These are phyloP conservation scores for Tillus elongatus DNA, from an alignment of 2,888 invertebrate species.

Conservation along the genomic window DNA sequence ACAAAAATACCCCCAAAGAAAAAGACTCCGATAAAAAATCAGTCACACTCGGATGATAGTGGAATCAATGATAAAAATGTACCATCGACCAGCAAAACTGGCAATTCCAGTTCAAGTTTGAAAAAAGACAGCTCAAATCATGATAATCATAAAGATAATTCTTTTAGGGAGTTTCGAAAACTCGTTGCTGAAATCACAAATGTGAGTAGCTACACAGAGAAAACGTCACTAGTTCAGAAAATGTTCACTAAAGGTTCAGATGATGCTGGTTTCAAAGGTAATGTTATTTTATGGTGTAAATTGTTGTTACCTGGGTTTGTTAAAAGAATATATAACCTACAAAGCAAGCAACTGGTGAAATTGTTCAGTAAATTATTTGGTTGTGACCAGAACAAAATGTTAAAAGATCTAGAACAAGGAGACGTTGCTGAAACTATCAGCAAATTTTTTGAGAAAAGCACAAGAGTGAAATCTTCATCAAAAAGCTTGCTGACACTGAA, in stretches of 20 bases:
- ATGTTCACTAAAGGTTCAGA: constrained; percentile 56
- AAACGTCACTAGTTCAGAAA: constrained; percentile 58
- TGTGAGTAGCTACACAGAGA: constrained; percentile 70
- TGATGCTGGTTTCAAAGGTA: constrained; percentile 62
- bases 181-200: constrained; percentile 71
- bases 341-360: constrained; percentile 85
- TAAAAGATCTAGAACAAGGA: constrained; percentile 73
- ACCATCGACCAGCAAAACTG: constrained; percentile 3
- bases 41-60: background rate
- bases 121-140: constrained; percentile 8
- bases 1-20: constrained; percentile 36
- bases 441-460: constrained; percentile 63
- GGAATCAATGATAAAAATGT: constrained; percentile 8
- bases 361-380: constrained; percentile 74
- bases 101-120: constrained; percentile 5
- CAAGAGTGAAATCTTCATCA: constrained; percentile 48
- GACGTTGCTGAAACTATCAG: constrained; percentile 84
- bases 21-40: constrained; percentile 16
- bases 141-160: constrained; percentile 51
- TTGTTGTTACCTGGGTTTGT: constrained; percentile 72
- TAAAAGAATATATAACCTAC: constrained; percentile 83
- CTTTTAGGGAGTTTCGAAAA: constrained; percentile 65
- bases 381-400: constrained; percentile 68
- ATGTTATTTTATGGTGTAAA: constrained; percentile 71
- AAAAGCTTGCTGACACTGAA: constrained; percentile 65